Evolutionary conservation across 2,113 vertebrate species (phyloP).

Genomic region (Vidua macroura): DNA sequence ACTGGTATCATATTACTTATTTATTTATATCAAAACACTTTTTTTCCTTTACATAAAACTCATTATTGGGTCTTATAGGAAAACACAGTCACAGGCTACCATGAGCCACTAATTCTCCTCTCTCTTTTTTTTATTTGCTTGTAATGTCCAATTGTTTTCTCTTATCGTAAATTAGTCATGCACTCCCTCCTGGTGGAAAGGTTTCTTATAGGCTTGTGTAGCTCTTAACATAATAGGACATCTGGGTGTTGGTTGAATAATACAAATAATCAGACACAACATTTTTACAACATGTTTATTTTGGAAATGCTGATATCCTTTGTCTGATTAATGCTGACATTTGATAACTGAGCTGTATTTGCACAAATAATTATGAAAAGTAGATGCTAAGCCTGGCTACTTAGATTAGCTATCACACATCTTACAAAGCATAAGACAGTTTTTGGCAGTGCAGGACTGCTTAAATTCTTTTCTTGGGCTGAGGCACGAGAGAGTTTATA

Average conservation of each 20-base stretch:
- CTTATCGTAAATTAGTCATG: background rate
- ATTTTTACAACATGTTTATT: conserved; percentile 35
- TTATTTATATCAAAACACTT: conserved; percentile 51
- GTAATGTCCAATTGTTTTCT: conserved; percentile 53
- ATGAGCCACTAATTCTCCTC: background rate
- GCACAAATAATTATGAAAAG: conserved; percentile 25
- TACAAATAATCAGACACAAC: conserved; percentile 35
- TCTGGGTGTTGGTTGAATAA: conserved; percentile 50
- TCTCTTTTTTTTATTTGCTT: background rate
- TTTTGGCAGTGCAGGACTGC: background rate
- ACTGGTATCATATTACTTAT: background rate
- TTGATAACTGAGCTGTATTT: conserved; percentile 43
- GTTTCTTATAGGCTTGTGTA: background rate
- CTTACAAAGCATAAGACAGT: background rate
- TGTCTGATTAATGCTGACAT: conserved; percentile 16
- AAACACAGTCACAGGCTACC: background rate
- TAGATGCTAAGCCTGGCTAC: background rate
- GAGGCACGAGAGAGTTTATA: background rate
- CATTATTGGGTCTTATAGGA: background rate
- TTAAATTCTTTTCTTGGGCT: conserved; percentile 15
- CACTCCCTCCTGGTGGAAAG: background rate
- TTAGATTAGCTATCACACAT: conserved; percentile 12
- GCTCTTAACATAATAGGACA: conserved; percentile 26
- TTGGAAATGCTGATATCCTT: conserved; percentile 40
- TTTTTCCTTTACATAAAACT: background rate